Percentiles rank a stretch among this genome's conserved stretches.
Conservation (phyloP, 2,113 vertebrate genomes). For the Chaenogobius annularis region DNA sequence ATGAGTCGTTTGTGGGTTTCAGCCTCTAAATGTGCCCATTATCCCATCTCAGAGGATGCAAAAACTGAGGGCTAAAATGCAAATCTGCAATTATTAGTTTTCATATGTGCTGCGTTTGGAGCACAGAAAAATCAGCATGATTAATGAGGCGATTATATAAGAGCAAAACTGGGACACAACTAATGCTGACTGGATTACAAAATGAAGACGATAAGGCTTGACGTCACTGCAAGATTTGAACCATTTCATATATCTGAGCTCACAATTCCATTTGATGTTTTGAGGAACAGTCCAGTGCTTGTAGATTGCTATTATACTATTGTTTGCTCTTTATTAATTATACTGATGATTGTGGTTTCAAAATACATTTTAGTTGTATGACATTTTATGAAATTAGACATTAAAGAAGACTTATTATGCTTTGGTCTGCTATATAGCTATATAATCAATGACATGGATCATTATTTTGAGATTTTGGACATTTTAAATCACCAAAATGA, state of each 20-base stretch:
- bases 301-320: background rate
- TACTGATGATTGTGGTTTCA: background rate
- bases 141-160: constrained; percentile 67
- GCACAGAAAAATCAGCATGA: constrained; percentile 63
- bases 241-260: background rate
- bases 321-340: background rate
- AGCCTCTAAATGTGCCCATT: constrained; percentile 31
- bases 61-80: constrained; percentile 35
- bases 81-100: constrained; percentile 48
- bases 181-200: constrained; percentile 53
- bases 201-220: constrained; percentile 40
- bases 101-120: constrained; percentile 43
- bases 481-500: too few species aligned
- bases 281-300: background rate
- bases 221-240: constrained; percentile 5
- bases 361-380: too few species aligned
- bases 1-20: constrained; percentile 38
- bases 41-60: constrained; percentile 48
- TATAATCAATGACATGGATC: too few species aligned
- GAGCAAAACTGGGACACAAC: constrained; percentile 52
- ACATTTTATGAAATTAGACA: too few species aligned
- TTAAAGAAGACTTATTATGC: background rate
- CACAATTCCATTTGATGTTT: background rate
- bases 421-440: too few species aligned
- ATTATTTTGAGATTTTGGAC: too few species aligned